phyloP scores from a whole-genome alignment of 2,797 vertebrate species.

The Lagodon rhomboides region DNA sequence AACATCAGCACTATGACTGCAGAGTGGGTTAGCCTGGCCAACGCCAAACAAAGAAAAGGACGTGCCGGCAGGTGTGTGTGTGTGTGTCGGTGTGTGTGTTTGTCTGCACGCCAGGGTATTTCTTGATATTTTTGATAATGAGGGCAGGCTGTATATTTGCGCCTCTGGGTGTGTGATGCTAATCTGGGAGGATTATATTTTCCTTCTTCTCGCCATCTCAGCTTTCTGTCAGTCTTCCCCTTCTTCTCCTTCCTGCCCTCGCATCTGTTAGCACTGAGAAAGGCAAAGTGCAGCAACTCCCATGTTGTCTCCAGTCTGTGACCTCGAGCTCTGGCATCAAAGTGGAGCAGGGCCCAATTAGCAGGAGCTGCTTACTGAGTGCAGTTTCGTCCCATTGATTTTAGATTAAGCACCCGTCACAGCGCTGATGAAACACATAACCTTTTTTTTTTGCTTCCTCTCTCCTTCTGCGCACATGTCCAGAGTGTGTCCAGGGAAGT shows the following conservation, averaged over 20 bases:
- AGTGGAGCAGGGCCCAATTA: constrained; percentile 69
- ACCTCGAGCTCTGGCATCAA: constrained; percentile 59
- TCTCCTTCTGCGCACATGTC: constrained; percentile 39
- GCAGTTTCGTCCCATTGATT: constrained; percentile 59
- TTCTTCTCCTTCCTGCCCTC: constrained; percentile 19
- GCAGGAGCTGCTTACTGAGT: constrained; percentile 47
- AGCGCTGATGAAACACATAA: constrained; percentile 33
- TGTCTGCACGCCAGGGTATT: neutral
- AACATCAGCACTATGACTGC: constrained; percentile 98
- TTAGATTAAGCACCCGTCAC: constrained; percentile 53
- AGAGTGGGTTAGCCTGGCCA: constrained; percentile 98
- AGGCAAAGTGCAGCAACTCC: constrained; percentile 40
- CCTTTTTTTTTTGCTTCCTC: constrained; percentile 6
- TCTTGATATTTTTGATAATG: constrained; percentile 18
- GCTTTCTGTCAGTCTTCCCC: constrained; percentile 35
- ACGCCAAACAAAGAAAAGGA: constrained; percentile 97
- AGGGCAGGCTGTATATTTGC: constrained; percentile 9
- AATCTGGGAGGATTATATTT: constrained; percentile 38
- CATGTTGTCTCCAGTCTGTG: constrained; percentile 46
- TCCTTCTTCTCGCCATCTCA: constrained; percentile 23
- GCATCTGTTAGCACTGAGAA: constrained; percentile 37
- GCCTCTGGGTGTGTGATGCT: constrained; percentile 15
- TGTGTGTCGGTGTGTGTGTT: constrained; percentile 74
- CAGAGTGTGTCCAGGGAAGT: constrained; percentile 96
- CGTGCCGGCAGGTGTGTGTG: constrained; percentile 92